Conservation (phyloP, 2,113 vertebrate genomes). For the Mustela lutreola region DNA sequence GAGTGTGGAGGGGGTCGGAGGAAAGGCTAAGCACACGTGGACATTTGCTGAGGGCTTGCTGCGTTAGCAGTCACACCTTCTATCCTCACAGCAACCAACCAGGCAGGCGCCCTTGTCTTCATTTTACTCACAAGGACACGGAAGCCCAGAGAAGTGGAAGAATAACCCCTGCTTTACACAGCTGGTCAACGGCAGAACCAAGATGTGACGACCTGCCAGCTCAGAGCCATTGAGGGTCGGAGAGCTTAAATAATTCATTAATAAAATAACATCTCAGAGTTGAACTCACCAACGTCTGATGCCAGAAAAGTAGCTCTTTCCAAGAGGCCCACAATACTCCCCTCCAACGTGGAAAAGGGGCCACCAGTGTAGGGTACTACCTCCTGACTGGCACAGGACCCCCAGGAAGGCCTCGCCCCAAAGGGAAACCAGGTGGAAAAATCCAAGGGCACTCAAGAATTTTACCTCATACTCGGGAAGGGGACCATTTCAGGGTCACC, state of each 20-base stretch:
- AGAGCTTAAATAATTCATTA: background rate
- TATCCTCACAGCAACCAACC: background rate
- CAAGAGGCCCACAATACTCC: background rate
- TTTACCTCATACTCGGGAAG: background rate
- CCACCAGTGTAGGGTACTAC: background rate
- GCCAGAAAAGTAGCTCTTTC: constrained; percentile 11
- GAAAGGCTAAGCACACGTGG: background rate
- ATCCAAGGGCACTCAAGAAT: background rate
- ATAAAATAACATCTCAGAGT: background rate
- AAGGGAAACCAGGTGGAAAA: background rate
- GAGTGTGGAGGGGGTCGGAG: background rate
- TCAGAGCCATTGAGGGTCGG: background rate
- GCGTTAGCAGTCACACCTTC: background rate
- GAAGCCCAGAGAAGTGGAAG: constrained; percentile 32
- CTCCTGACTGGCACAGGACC: background rate
- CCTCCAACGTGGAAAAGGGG: background rate
- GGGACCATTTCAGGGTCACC: background rate
- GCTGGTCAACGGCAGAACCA: background rate
- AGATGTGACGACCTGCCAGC: background rate
- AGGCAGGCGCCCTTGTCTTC: background rate
- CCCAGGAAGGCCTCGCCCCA: background rate
- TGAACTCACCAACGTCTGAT: background rate
- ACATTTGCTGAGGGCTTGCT: background rate
- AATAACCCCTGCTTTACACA: constrained; percentile 33
- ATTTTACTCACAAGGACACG: constrained; percentile 29